Percentiles rank a stretch among this genome's conserved stretches.
Conservation (phyloP, 2,113 vertebrate species). For the Uropsilus gracilis region DNA sequence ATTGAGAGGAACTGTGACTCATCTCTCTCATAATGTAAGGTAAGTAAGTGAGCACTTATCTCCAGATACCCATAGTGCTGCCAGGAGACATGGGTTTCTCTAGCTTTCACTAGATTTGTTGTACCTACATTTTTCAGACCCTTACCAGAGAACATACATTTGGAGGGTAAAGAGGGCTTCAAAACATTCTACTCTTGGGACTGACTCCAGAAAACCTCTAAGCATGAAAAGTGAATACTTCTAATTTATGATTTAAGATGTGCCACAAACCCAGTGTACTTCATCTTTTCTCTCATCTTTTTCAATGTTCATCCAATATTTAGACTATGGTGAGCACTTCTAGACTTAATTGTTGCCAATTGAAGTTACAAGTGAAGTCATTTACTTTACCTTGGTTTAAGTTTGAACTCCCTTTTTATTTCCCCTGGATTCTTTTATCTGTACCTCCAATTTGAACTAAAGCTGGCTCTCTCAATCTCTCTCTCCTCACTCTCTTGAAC, state of each 20-base stretch:
- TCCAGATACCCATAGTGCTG: background rate
- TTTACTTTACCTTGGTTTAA: background rate
- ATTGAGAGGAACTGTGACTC: background rate
- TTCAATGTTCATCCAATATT: background rate
- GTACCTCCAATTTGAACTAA: background rate
- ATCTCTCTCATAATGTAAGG: background rate
- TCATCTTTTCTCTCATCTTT: background rate
- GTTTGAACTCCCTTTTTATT: background rate
- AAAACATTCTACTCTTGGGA: background rate
- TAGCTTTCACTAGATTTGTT: background rate
- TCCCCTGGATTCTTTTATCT: background rate
- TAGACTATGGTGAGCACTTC: background rate
- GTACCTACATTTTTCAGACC: background rate
- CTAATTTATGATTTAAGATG: background rate
- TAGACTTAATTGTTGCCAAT: background rate
- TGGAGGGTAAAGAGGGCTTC: background rate
- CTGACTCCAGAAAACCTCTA: background rate
- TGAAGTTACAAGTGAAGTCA: background rate
- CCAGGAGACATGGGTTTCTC: background rate
- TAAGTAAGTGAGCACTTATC: constrained; percentile 17
- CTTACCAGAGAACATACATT: background rate
- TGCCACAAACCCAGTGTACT: background rate
- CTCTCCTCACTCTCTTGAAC: background rate
- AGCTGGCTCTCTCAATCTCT: background rate
- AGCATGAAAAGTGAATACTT: background rate